Evolutionary conservation across 1,140 invertebrate genomes (phyloP), one percentile per base, ranked within the genome.

Genomic region (Sminthurides bifidus): DNA sequence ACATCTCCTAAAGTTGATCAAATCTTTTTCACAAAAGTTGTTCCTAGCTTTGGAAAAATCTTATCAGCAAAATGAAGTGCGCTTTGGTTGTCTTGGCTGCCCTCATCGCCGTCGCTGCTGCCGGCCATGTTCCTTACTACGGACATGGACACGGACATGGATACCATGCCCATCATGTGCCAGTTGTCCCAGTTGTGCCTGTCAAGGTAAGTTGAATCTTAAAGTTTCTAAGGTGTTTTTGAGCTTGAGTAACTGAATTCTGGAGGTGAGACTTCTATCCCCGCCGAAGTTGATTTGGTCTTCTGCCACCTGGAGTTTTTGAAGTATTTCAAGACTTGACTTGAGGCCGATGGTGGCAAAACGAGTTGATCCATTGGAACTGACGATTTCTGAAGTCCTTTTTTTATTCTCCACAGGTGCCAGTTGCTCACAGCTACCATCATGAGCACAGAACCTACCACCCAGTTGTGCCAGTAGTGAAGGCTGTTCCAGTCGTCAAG

Each of bases 381-480:
- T n/a, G n/a, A n/a, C n/a, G n/a, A n/a, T n/a, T n/a, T n/a, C n/a
- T n/a, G n/a, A n/a, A n/a, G 12, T n/a, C 23, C 15, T 51, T 37
- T 46, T 44, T 30, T 54, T 38, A 23, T 2, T 54, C 21, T 27
- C 10, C 6, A n/a, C 41, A 64, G 62, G 62, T 64, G 0, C 62
- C 62, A 45, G 21, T 64, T 3, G 62, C 62, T 17, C 60, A 58
- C 6, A 44, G 31, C 15, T 64, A 64, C 30, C 62, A 64, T 35
- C 62, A 64, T 38, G 62, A 64, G 50, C 56, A 64, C 50, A 31
- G 62, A 23, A 60, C 56, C 19, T 64, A 64, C 45, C 62, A 64
- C 44, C 62, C 58, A 51, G 62, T 64, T 19, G 56, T 63, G 12
- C 61, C 61, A 19, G 61, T 64, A 12, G 54, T 64, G 2, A 56